These are phyloP conservation scores for Pipistrellus pygmaeus DNA, from an alignment of 2,797 vertebrate species.

Conservation along the genomic window DNA sequence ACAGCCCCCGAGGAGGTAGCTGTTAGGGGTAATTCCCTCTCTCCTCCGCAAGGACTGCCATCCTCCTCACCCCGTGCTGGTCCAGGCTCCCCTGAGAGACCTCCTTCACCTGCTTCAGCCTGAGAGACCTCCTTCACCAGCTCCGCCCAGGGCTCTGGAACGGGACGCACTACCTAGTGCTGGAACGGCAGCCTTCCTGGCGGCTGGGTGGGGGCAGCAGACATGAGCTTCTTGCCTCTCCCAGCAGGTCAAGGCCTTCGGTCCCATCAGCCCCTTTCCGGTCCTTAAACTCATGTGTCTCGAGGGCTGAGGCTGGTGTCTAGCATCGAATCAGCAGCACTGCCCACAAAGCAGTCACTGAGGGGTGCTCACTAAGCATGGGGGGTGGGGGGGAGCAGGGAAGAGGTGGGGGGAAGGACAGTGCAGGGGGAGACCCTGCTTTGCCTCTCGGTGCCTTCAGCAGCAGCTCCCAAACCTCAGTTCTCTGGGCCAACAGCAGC, in stretches of 20 bases:
- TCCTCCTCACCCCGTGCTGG: not conserved
- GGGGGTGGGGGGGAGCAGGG: accelerated
- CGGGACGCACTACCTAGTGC: accelerated
- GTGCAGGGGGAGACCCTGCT: not conserved
- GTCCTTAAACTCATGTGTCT: not conserved
- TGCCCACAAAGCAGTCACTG: not conserved
- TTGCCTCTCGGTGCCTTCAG: not conserved
- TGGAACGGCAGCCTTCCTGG: not conserved
- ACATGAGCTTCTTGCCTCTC: not conserved
- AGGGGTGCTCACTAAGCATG: not conserved
- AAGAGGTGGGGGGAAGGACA: not conserved
- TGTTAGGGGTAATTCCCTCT: not conserved
- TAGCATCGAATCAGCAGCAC: accelerated
- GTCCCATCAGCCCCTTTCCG: not conserved
- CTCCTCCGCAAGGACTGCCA: not conserved
- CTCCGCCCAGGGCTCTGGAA: not conserved
- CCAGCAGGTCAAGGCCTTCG: not conserved
- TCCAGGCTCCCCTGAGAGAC: not conserved
- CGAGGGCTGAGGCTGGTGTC: not conserved
- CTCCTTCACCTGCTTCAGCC: no score
- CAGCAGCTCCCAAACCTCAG: not conserved
- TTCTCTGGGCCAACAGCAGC: not conserved
- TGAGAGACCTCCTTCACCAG: not conserved
- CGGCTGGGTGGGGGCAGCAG: not conserved
- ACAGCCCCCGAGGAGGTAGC: not conserved